phyloP scores from a whole-genome alignment of 2,888 invertebrate genomes.

The Tachina grossa region DNA sequence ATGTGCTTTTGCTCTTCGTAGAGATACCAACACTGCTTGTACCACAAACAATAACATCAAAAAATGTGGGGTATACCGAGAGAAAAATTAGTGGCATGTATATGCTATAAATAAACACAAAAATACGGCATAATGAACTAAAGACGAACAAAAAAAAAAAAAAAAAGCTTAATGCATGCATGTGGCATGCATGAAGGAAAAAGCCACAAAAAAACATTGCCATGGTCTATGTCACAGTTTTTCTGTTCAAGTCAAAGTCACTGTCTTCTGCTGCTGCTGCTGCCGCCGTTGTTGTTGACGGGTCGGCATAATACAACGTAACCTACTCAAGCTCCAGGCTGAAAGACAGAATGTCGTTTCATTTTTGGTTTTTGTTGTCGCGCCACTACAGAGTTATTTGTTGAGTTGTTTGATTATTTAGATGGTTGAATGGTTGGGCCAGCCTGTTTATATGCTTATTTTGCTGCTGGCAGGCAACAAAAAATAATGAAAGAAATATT shows the following conservation, averaged over 20 bases:
- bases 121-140: constrained; percentile 70
- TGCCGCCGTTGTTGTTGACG: constrained; percentile 37
- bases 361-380: not conserved
- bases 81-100: constrained; percentile 66
- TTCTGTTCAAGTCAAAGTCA: constrained; percentile 65
- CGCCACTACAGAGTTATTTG: constrained; percentile 22
- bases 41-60: constrained; percentile 46
- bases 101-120: constrained; percentile 69
- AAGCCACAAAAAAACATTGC: constrained; percentile 49
- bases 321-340: constrained; percentile 5
- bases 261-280: constrained; percentile 43
- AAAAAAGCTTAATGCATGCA: constrained; percentile 30
- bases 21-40: too few relatives aligned
- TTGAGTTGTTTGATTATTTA: constrained; percentile 34
- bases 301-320: constrained; percentile 16
- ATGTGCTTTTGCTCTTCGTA: too few relatives aligned
- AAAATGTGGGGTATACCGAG: constrained; percentile 57
- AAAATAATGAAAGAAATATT: constrained; percentile 1
- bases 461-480: constrained; percentile 33
- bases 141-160: constrained; percentile 23
- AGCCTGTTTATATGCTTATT: constrained; percentile 48
- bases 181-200: constrained; percentile 50
- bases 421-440: constrained; percentile 51
- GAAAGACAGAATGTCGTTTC: constrained; percentile 11
- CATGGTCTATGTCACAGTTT: constrained; percentile 70